A percentile compares a stretch with the other conserved stretches of the same genome.
Conservation (phyloP, 2,888 invertebrate species). For the Pandemis cinnamomeana region DNA sequence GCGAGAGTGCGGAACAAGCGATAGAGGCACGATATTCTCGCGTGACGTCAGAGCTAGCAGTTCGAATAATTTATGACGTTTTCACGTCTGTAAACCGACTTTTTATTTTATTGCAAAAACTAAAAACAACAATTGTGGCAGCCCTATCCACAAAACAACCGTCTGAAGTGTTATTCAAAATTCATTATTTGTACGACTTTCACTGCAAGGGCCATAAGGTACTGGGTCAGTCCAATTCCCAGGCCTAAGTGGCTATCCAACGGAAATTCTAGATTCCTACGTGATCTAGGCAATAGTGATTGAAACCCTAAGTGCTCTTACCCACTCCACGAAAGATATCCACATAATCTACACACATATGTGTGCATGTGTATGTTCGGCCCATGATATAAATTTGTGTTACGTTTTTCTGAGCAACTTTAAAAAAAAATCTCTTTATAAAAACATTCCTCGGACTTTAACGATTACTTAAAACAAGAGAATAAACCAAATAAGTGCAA, state of each 20-base stretch:
- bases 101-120: no score
- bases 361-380: no score
- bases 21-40: no score
- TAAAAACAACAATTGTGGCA: not conserved
- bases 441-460: no score
- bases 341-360: not conserved
- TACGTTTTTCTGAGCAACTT: no score
- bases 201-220: constrained; percentile 11
- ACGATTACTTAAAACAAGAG: no score
- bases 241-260: constrained; percentile 7
- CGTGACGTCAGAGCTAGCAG: no score
- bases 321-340: not conserved
- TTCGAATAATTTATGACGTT: no score
- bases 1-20: no score
- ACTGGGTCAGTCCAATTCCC: constrained; percentile 28
- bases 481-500: no score
- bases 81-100: not conserved
- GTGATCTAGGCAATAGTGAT: constrained; percentile 32
- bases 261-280: constrained; percentile 15
- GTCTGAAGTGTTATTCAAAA: constrained; percentile 33
- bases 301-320: constrained; percentile 1
- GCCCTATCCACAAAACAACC: constrained; percentile 12
- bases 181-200: constrained; percentile 32
- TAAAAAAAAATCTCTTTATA: no score
- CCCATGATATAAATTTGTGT: no score